Base-by-base conservation (phyloP, 2,797 vertebrate species). In the Sus cebifrons region DNA sequence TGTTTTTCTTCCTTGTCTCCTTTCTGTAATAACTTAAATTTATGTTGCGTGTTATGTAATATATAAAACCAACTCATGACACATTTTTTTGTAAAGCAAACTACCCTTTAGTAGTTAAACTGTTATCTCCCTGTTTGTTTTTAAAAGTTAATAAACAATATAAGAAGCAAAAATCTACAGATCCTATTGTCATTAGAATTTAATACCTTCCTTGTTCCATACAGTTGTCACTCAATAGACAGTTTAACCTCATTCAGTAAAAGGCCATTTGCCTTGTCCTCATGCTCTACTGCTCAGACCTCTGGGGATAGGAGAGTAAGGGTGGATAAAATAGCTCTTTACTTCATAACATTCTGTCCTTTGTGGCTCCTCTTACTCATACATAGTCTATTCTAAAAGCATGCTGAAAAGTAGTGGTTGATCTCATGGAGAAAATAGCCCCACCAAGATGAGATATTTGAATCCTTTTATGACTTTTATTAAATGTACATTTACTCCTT, bases 381-480 rank as follows among this genome's bases (percentile, higher is more conserved):
- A 91, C 40, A 4, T 88, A 8, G 62, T 79, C 29, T 92, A 36
- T 89, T 97, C 64, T 93, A 65, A 93, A 97, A 96, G 52, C 23
- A 52, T 85, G 40, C 27, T 86, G 60, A 96, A 82, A 95, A 89
- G 93, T 88, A 73, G 81, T 81, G 94, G 79, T 93, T 97, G 95
- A 87, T 89, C 77, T 83, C 13, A 23, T 97, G 82, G 97, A 88
- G 97, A 97, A 96, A 97, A 88, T 75, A 91, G 82, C 88, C 93
- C 58, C 49, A 89, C 89, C 52, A 96, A 89, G 84, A 95, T 91
- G 91, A 97, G 89, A 92, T 93, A 67, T 85, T 95, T 90, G 86
- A 89, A 96, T 68, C 10, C 29, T 96, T 85, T 84, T 75, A 9
- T 95, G 93, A 92, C 88, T 96, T 86, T 75, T 93, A 97, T 95